These are phyloP conservation scores for Drosophila mettleri DNA, from an alignment of 2,888 invertebrate species.

Conservation along the genomic window DNA sequence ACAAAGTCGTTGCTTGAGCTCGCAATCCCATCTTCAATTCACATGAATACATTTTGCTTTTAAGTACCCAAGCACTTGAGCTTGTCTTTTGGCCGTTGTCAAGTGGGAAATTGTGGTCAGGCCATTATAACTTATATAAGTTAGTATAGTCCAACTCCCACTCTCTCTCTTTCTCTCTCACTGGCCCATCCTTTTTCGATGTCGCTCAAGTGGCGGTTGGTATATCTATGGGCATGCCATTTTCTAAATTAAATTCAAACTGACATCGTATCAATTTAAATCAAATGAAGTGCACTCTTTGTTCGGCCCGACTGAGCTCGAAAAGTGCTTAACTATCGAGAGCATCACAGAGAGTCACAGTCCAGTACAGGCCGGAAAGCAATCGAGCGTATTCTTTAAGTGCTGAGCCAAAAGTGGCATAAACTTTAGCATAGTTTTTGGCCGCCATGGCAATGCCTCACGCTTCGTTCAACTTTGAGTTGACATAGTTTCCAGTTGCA, in stretches of 20 bases:
- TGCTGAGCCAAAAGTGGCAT: slow-evolving; percentile 49
- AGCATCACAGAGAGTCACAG: slow-evolving; percentile 27
- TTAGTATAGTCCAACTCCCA: slow-evolving; percentile 6
- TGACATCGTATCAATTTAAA: slow-evolving; percentile 79
- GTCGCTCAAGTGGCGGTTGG: slow-evolving; percentile 50
- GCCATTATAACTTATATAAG: slow-evolving; percentile 77
- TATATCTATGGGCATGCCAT: slow-evolving; percentile 57
- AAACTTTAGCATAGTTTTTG: slow-evolving; percentile 73
- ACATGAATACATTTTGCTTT: slow-evolving; percentile 75
- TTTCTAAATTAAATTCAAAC: slow-evolving; percentile 75
- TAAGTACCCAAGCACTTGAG: slow-evolving; percentile 71
- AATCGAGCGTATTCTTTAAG: slow-evolving; percentile 71
- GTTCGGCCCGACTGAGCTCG: slow-evolving; percentile 46
- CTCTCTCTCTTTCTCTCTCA: not conserved
- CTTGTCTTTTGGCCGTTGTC: slow-evolving; percentile 77
- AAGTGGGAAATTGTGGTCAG: slow-evolving; percentile 79
- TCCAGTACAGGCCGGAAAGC: slow-evolving; percentile 53
- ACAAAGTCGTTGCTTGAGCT: slow-evolving; percentile 21
- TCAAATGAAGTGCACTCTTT: slow-evolving; percentile 79
- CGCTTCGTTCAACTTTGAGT: slow-evolving; percentile 26
- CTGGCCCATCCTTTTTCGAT: not conserved
- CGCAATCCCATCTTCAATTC: slow-evolving; percentile 56
- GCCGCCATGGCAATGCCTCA: slow-evolving; percentile 21
- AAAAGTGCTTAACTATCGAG: slow-evolving; percentile 55
- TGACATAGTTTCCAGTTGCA: slow-evolving; percentile 68